Base-by-base conservation (phyloP, 2,113 vertebrate genomes). In the Brevimyrus niger region DNA sequence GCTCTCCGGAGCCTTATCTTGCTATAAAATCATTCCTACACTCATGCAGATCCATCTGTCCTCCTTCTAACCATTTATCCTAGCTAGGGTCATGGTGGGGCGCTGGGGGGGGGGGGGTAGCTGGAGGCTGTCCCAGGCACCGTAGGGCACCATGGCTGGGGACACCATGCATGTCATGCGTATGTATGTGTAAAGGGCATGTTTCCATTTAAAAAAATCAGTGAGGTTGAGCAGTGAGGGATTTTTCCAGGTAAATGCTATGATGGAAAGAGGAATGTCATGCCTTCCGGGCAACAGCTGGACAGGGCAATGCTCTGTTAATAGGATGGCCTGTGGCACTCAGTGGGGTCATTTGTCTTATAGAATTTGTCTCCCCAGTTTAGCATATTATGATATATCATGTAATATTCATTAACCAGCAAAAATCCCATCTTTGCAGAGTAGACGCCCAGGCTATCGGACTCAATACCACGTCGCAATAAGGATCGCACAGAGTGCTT, bases 351-450 rank as follows among this genome's bases (percentile, higher is more conserved):
- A 27, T 85, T 13, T 55, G 38, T 76, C 31, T 4, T 35, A 82
- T 47, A 42, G 58, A 48, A 85, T 87, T 84, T 83, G 82, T 53
- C 61, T 47, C 44, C 55, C 61, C 50, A 84, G 51, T 46, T 82
- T 19, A 88, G 73, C 35, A 91, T 51, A 88, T 83, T 86, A 13
- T 46, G 46, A 76, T 0, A 89, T 53, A 61, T 89, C 9, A 27
- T 27, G 61, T 65, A 27, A n/a, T 73, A 90, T 46, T 90, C 69
- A 84, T 87, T 90, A 87, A 38, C 21, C 44, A 85, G n/a, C 69
- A 21, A 90, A 88, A 88, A 31, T 61, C 65, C 53, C 15, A 42
- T 76, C 27, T 35, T 51, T 89, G 35, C 53, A 48, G 27, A 88
- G 46, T 46, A 51, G 55, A 38, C 10, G 4, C n/a, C 46, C 42